Evolutionary conservation across 2,113 vertebrate genomes (phyloP), one percentile per base, ranked within the genome.

Genomic region (Anas platyrhynchos): DNA sequence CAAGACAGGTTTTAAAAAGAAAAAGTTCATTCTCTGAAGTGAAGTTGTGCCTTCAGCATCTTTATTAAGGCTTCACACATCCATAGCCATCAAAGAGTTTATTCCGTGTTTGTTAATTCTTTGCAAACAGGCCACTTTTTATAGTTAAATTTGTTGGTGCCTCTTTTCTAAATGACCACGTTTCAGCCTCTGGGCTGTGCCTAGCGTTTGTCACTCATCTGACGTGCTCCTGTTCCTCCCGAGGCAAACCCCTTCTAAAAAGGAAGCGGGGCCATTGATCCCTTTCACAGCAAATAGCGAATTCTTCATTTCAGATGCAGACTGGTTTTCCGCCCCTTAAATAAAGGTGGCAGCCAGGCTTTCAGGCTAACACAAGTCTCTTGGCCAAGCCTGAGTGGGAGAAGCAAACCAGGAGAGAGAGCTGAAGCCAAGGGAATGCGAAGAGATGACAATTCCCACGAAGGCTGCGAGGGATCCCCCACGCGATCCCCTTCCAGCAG

Each of bases 381-480:
- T 38, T 69, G 88, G 69, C 73, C 69, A 68, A 31, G 46, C 66
- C 18, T 3, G 5, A 18, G 38, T 50, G 61, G n/a, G 72, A 69
- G 72, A 58, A 93, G 66, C 61, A 50, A 81, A 62, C 16, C 26
- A 54, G 43, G 66, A 59, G 46, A 55, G 41, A 55, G 71, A n/a
- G 38, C 0, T 0, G 0, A 83, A 95, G 56, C 73, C 48, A 29
- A 26, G 58, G 75, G 38, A 41, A 15, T 8, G 55, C 0, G 1
- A 55, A 69, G 83, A 50, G 52, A 8, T 48, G 43, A 15, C 16
- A 69, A 1, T 79, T 83, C 63, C 44, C 50, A 41, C 0, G 1
- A 68, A 73, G 61, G 26, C 62, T 86, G 82, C 0, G 1, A 62
- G n/a, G 46, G 31, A 7, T 56, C 43, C 66, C 66, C 46, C 27